Evolutionary conservation across 2,888 invertebrate genomes (phyloP), one percentile per base, ranked within the genome.

Genomic region (Eupithecia pulchellata): DNA sequence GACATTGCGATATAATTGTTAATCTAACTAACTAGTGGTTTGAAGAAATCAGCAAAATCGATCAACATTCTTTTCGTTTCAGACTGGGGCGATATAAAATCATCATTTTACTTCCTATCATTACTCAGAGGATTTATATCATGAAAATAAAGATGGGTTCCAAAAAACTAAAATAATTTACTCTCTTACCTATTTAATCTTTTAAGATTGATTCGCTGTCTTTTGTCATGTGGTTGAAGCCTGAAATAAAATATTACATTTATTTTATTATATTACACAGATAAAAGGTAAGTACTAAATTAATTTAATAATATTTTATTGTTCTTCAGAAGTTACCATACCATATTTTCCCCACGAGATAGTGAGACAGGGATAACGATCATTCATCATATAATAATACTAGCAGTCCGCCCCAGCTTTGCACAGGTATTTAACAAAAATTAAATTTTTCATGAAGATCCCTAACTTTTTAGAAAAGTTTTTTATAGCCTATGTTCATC

Each of bases 301-400:
- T 8, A 6, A 34, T 20, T 20, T n/a, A 5, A 2, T 29, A 29
- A 17, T 4, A 29, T 57, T 29, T 29, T 57, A 17, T 9, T 29
- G 9, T 25, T 52, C 25, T 57, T 87, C 87, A 87, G 87, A 75
- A 77, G 80, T 87, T 86, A 87, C 87, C 86, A 86, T 86, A 42
- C 89, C 90, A 89, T 88, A 81, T 82, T 83, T 80, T 89, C 89
- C 85, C 88, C 89, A 90, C 52, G 88, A 77, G 80, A 86, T 82
- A 69, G 88, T 90, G 86, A 89, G 89, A 83, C 89, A 90, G 90
- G 90, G 89, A 89, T 89, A 90, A 90, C 90, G 62, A 72, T 64
- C 66, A 69, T 69, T 73, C 73, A 73, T 73, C 73, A 73, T 73
- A 32, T 39, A 42, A 27, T n/a, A n/a, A n/a, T n/a, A n/a, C n/a